phyloP scores from a whole-genome alignment of 1,140 invertebrate species.

The Leptoteleia sp. region DNA sequence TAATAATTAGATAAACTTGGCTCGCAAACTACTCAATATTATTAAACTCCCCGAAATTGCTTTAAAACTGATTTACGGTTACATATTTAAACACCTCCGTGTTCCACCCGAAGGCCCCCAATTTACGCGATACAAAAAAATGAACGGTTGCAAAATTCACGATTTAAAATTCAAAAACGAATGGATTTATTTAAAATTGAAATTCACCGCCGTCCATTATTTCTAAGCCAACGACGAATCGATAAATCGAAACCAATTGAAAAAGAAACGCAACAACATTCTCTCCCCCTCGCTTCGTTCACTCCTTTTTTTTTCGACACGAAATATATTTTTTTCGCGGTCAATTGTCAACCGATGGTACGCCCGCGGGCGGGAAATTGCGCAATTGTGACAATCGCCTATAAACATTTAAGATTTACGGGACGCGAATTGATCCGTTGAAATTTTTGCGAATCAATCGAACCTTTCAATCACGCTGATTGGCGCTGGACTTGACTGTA shows the following conservation, averaged over 20 bases:
- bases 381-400: not conserved
- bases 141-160: not conserved
- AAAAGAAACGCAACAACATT: not conserved
- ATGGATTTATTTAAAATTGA: too few species aligned
- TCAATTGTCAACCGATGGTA: not conserved
- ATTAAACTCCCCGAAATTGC: not conserved
- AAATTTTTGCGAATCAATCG: conserved; percentile 68
- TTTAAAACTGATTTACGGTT: not conserved
- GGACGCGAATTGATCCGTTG: conserved; percentile 29
- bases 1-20: not conserved
- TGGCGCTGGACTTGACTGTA: conserved; percentile 55
- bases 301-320: too few species aligned
- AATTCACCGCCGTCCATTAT: not conserved
- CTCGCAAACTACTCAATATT: not conserved
- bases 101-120: too few species aligned
- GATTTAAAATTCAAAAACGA: not conserved
- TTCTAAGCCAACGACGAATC: too few species aligned
- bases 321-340: not conserved
- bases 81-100: too few species aligned
- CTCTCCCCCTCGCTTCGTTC: too few species aligned
- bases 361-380: conserved; percentile 1
- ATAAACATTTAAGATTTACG: conserved; percentile 54
- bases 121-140: not conserved
- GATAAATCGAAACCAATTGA: not conserved
- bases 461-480: conserved; percentile 70